Evolutionary conservation across 2,888 invertebrate genomes (phyloP).

Genomic region (Pegoplata infirma): DNA sequence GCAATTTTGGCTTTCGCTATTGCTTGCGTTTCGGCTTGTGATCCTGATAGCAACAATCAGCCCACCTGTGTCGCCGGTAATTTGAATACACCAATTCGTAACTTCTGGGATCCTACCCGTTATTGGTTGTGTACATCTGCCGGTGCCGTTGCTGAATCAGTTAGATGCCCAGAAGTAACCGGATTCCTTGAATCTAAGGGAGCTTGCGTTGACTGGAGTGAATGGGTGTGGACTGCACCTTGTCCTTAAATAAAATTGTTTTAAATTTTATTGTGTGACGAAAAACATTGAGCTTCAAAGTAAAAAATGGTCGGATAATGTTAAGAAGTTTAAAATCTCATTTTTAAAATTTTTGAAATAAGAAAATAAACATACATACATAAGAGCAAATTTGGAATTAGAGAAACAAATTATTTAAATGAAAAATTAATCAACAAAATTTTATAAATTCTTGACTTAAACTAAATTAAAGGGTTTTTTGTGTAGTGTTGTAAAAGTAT

Average conservation of each 20-base stretch:
- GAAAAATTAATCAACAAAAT: too few relatives aligned
- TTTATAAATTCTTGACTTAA: too few relatives aligned
- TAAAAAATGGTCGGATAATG: too few relatives aligned
- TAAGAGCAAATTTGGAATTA: too few relatives aligned
- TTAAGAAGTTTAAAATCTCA: too few relatives aligned
- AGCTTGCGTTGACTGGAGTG: conserved; percentile 1
- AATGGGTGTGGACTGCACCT: conserved; percentile 39
- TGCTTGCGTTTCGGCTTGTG: conserved; percentile 16
- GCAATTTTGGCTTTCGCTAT: conserved; percentile 21
- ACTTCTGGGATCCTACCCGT: conserved; percentile 38
- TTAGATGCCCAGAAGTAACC: neutral
- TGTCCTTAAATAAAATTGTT: conserved; percentile 17
- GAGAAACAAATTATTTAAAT: too few relatives aligned
- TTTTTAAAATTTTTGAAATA: too few relatives aligned
- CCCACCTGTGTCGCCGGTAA: conserved; percentile 12
- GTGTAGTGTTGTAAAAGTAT: too few relatives aligned
- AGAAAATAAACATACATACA: too few relatives aligned
- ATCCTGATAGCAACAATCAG: conserved; percentile 27
- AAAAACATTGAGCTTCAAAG: too few relatives aligned
- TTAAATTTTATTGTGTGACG: too few relatives aligned
- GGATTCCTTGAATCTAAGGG: neutral
- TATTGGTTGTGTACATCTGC: conserved; percentile 37
- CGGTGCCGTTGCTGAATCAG: neutral
- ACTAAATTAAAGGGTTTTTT: too few relatives aligned
- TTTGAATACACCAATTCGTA: conserved; percentile 18